Conservation (phyloP, 1,140 invertebrate species). For the Alviniconcha marisindica region DNA sequence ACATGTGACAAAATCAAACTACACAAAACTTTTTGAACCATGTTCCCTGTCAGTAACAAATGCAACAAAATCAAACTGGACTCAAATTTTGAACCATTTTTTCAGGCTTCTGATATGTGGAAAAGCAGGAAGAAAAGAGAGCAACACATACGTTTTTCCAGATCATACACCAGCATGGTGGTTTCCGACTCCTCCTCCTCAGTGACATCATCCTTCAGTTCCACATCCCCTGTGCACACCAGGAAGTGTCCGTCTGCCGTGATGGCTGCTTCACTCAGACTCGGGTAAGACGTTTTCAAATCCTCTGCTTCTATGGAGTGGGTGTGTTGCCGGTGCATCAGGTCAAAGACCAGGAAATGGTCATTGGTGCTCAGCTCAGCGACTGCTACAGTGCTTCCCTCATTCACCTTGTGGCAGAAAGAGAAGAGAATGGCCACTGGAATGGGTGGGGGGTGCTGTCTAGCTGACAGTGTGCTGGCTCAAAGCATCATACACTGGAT, state of each 20-base stretch:
- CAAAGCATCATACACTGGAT: too few species aligned
- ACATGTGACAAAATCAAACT: too few species aligned
- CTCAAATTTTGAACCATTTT: too few species aligned
- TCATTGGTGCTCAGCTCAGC: not conserved
- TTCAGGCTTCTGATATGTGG: too few species aligned
- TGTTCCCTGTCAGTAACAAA: too few species aligned
- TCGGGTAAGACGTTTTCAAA: not conserved
- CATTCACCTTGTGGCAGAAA: slow-evolving; percentile 16
- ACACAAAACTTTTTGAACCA: too few species aligned
- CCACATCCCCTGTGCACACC: not conserved
- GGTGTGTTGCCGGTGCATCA: not conserved
- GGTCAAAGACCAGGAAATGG: slow-evolving; percentile 2
- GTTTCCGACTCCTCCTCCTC: not conserved
- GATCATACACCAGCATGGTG: not conserved
- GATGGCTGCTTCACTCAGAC: not conserved
- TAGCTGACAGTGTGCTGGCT: too few species aligned
- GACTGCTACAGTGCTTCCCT: not conserved
- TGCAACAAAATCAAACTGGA: too few species aligned
- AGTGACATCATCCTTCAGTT: not conserved
- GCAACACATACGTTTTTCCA: not conserved
- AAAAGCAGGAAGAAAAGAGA: too few species aligned
- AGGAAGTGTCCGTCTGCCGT: slow-evolving; percentile 13
- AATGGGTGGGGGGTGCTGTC: too few species aligned
- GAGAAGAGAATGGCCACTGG: too few species aligned
- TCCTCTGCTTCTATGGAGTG: not conserved